Base-by-base conservation (phyloP, 2,113 vertebrate species). In the Ceyx cyanopectus region DNA sequence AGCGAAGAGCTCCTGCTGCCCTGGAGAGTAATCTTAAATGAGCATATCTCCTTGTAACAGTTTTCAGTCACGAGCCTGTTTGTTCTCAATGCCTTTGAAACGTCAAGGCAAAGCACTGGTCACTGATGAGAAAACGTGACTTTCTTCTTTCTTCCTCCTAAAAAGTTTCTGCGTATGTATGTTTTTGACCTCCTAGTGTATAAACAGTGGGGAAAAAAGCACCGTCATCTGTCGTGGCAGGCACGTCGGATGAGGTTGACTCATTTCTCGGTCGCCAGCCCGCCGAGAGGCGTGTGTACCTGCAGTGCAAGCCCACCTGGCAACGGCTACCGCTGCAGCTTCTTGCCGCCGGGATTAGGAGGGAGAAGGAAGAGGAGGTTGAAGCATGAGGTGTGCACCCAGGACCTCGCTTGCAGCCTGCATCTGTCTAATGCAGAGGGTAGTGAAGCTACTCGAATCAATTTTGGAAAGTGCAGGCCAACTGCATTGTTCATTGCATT, bases 191-290 rank as follows among this genome's bases (percentile, higher is more conserved):
- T 34, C 24, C n/a, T 27, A 37, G 9, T 11, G 30, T 50, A 62
- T 79, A 69, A 66, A 3, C 14, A 4, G 22, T 62, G 17, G 37
- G 37, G 37, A 37, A 37, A 32, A 51, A 85, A 87, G 56, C 16
- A 12, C 24, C 9, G 9, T 67, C 32, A 8, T 14, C 7, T 14
- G 1, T 11, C 30, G 58, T 53, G 45, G 43, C 4, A 0, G 17
- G 43, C 4, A 0, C 17, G 30, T 78, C 14, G 29, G 27, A 16
- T 27, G 30, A 66, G 37, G 65, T 26, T 88, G 86, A 90, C 65
- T 86, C 80, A 76, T 67, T 69, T 27, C 37, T n/a, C 19, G 60
- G 10, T 32, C 85, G 68, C 11, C 37, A 45, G 17, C 4, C 26
- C 63, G 62, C 32, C 54, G 37, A 41, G 65, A 61, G 41, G 37